phyloP scores from a whole-genome alignment of 2,888 invertebrate species.

The Hyposoter didymator region DNA sequence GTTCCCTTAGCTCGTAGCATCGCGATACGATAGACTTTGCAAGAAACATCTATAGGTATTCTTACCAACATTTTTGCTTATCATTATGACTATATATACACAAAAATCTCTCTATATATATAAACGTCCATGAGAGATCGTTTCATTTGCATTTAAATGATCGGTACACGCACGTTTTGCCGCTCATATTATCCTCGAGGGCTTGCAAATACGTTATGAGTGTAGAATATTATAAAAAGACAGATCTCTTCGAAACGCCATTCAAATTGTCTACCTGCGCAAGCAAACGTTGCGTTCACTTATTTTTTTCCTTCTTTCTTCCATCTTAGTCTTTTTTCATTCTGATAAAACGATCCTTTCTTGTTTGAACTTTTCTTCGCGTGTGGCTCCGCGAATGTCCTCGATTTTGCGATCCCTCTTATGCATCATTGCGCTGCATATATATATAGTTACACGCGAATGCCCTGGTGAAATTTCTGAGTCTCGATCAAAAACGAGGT shows the following conservation, averaged over 20 bases:
- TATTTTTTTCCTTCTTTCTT: conserved; percentile 15
- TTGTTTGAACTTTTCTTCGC: conserved; percentile 57
- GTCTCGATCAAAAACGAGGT: conserved; percentile 33
- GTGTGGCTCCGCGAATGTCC: conserved; percentile 48
- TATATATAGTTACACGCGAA: conserved; percentile 16
- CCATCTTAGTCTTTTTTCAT: background rate
- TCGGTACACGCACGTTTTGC: conserved; percentile 60
- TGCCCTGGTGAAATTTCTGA: conserved; percentile 51
- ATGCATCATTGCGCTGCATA: conserved; percentile 35
- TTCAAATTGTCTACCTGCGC: conserved; percentile 38
- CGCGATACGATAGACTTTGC: conserved; percentile 66
- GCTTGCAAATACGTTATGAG: conserved; percentile 48
- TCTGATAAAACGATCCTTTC: conserved; percentile 37
- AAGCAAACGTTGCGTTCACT: conserved; percentile 34
- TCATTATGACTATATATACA: background rate
- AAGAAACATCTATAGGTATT: conserved; percentile 28
- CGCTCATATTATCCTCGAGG: conserved; percentile 53
- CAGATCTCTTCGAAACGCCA: conserved; percentile 48
- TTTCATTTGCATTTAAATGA: conserved; percentile 68
- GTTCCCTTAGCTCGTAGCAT: conserved; percentile 66
- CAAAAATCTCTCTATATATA: background rate
- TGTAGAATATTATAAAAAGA: conserved; percentile 46
- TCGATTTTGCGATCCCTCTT: conserved; percentile 50
- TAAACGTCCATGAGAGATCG: conserved; percentile 34
- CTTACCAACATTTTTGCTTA: background rate